phyloP scores from a whole-genome alignment of 2,888 invertebrate species.

The Chaetogeoica ovagalla region DNA sequence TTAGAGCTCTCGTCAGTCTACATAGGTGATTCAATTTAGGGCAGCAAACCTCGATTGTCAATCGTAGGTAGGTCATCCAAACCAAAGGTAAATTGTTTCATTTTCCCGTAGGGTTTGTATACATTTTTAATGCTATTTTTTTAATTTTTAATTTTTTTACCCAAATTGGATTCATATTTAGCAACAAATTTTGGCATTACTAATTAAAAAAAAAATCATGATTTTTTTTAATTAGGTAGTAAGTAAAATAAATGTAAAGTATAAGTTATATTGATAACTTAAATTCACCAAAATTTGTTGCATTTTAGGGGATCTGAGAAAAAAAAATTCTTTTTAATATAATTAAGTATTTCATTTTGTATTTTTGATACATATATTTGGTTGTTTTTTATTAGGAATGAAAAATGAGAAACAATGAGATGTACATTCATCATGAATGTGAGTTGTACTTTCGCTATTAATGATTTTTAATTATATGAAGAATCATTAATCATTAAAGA shows the following conservation, averaged over 20 bases:
- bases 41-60: conserved; percentile 52
- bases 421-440: neutral
- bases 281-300: conserved; percentile 46
- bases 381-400: conserved; percentile 21
- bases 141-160: neutral
- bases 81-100: conserved; percentile 45
- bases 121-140: conserved; percentile 19
- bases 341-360: neutral
- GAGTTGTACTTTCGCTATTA: neutral
- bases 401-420: neutral
- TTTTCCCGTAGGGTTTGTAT: conserved; percentile 48
- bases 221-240: conserved; percentile 15
- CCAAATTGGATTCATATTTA: conserved; percentile 28
- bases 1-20: conserved; percentile 39
- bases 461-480: neutral
- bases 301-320: conserved; percentile 35
- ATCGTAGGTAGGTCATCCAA: conserved; percentile 52
- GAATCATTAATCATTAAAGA: neutral
- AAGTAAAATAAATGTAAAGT: conserved; percentile 1
- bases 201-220: neutral
- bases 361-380: neutral
- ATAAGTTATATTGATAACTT: neutral
- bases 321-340: neutral
- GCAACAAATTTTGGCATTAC: conserved; percentile 48
- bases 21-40: conserved; percentile 52